phyloP scores from a whole-genome alignment of 2,797 vertebrate species.

The Clarias platycephalus region DNA sequence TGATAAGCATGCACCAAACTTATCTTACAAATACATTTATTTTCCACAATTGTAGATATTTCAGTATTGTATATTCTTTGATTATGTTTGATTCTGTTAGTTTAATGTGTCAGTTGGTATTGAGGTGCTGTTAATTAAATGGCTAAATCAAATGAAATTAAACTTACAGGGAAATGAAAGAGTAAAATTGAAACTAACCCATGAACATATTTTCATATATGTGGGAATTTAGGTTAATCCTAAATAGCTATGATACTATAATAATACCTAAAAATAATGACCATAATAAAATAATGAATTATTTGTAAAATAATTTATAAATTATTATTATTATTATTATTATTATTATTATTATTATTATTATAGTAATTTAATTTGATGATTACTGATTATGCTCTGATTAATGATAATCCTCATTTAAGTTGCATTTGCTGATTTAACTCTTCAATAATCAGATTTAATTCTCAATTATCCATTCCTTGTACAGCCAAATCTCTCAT shows the following conservation, averaged over 20 bases:
- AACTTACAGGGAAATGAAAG: neutral
- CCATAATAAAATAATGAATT: no score
- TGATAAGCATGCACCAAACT: no score
- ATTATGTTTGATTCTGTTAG: neutral
- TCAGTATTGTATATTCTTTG: no score
- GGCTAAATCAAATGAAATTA: neutral
- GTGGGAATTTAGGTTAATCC: no score
- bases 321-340: neutral
- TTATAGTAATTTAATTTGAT: neutral
- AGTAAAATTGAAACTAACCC: neutral
- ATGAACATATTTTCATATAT: neutral
- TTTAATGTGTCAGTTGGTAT: neutral
- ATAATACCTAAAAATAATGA: no score
- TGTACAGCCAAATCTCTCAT: neutral
- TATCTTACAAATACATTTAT: no score
- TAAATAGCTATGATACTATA: no score
- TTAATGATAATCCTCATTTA: conserved; percentile 13
- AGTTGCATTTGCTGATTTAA: neutral
- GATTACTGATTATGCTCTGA: neutral
- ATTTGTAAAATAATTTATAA: no score
- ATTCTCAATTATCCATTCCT: neutral
- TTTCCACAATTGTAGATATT: no score
- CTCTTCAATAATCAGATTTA: neutral
- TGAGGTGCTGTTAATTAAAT: neutral
- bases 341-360: neutral